Conservation (phyloP, 2,888 invertebrate species). For the Pecten maximus region DNA sequence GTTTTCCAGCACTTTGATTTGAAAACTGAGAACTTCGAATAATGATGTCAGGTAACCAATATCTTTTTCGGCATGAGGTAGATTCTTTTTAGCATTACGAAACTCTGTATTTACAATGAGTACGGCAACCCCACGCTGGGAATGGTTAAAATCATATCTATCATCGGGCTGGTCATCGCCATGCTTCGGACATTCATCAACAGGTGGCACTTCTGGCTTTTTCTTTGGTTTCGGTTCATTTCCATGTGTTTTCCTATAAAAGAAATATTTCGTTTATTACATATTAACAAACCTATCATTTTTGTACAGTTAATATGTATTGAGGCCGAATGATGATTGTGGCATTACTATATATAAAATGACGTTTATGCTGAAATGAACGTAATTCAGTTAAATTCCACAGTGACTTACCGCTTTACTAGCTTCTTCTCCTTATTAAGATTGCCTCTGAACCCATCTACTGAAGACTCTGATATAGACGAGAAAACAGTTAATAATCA, state of each 20-base stretch:
- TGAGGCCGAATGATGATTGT: too few relatives aligned
- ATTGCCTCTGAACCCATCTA: not conserved
- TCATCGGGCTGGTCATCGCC: not conserved
- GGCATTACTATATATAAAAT: too few relatives aligned
- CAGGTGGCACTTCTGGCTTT: not conserved
- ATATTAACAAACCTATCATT: too few relatives aligned
- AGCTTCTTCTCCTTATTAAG: not conserved
- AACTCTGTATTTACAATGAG: not conserved
- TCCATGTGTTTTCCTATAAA: not conserved
- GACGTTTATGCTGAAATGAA: not conserved
- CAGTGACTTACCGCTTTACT: not conserved
- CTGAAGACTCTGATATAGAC: not conserved
- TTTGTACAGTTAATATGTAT: too few relatives aligned
- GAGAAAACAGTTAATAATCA: too few relatives aligned
- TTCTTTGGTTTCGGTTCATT: not conserved
- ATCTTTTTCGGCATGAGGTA: not conserved
- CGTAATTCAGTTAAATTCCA: not conserved
- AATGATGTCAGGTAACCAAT: not conserved
- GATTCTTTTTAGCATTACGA: not conserved
- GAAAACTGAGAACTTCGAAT: not conserved
- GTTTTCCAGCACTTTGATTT: not conserved
- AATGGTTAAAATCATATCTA: not conserved
- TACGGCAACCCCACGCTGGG: not conserved
- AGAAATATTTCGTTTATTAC: not conserved
- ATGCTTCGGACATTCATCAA: not conserved